Evolutionary conservation across 2,888 invertebrate genomes (phyloP).

Genomic region (Drosophila quinaria): DNA sequence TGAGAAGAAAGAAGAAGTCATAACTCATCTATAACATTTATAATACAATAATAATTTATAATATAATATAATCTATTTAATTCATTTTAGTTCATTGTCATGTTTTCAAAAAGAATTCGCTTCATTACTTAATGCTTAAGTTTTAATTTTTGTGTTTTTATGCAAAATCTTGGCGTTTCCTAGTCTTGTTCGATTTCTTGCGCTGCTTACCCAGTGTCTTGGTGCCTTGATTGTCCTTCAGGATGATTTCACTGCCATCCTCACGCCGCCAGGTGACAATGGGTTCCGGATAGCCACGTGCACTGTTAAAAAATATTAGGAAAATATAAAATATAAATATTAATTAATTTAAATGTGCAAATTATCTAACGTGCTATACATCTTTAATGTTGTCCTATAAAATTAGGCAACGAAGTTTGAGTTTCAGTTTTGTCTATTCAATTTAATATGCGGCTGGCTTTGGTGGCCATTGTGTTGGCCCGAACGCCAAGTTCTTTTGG

Average conservation of each 20-base stretch:
- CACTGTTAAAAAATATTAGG: conserved; percentile 84
- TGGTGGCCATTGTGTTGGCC: conserved; percentile 52
- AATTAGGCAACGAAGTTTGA: conserved; percentile 50
- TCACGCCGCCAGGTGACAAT: conserved; percentile 94
- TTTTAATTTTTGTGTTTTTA: not conserved
- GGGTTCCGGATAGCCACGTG: conserved; percentile 92
- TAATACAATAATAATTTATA: too few relatives aligned
- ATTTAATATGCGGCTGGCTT: conserved; percentile 61
- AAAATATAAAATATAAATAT: not conserved
- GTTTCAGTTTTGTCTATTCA: conserved; percentile 60
- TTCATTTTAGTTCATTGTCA: too few relatives aligned
- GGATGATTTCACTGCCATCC: conserved; percentile 92
- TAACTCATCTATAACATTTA: not conserved
- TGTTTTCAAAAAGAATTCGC: too few relatives aligned
- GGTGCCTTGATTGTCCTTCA: conserved; percentile 89
- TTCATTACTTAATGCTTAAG: not conserved
- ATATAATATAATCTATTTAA: not conserved
- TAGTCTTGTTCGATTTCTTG: not conserved
- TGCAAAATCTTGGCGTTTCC: not conserved
- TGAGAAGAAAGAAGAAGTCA: not conserved
- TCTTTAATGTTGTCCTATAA: conserved; percentile 26
- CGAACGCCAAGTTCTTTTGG: conserved; percentile 51
- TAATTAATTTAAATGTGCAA: conserved; percentile 5
- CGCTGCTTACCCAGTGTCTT: conserved; percentile 88
- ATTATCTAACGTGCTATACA: not conserved